Conservation (phyloP, 2,888 invertebrate species). For the Cryptus armator region DNA sequence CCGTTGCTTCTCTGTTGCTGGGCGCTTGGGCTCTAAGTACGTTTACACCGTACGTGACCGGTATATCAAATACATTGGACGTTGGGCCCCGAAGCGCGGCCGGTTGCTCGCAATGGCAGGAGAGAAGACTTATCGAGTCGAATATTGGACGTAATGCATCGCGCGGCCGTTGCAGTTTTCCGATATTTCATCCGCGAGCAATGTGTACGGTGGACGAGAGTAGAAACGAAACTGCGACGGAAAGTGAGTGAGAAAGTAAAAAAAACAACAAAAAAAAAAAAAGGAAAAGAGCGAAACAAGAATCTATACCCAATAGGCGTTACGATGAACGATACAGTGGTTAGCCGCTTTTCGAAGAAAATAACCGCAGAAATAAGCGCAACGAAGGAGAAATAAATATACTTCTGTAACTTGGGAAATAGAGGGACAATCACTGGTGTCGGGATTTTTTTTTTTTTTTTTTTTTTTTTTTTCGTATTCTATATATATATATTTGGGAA, state of each 20-base stretch:
- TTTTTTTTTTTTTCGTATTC: not conserved
- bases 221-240: not conserved
- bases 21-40: constrained; percentile 66
- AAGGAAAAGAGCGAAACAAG: constrained; percentile 7
- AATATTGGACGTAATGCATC: constrained; percentile 73
- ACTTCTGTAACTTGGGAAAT: too few relatives aligned
- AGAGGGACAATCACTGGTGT: not conserved
- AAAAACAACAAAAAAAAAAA: constrained; percentile 32
- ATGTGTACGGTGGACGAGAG: constrained; percentile 11
- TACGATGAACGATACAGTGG: not conserved
- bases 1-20: constrained; percentile 43
- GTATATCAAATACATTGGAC: constrained; percentile 68
- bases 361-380: too few relatives aligned
- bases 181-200: constrained; percentile 72
- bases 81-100: constrained; percentile 35
- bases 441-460: not conserved
- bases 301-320: not conserved
- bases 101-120: constrained; percentile 31
- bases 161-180: constrained; percentile 70
- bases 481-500: not conserved
- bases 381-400: too few relatives aligned
- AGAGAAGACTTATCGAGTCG: constrained; percentile 71
- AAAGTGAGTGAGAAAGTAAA: not conserved
- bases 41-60: constrained; percentile 72
- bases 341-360: too few relatives aligned